Percentiles rank a stretch among this genome's conserved stretches.
Conservation (phyloP, 2,888 invertebrate species). For the Pelosia muscerda region DNA sequence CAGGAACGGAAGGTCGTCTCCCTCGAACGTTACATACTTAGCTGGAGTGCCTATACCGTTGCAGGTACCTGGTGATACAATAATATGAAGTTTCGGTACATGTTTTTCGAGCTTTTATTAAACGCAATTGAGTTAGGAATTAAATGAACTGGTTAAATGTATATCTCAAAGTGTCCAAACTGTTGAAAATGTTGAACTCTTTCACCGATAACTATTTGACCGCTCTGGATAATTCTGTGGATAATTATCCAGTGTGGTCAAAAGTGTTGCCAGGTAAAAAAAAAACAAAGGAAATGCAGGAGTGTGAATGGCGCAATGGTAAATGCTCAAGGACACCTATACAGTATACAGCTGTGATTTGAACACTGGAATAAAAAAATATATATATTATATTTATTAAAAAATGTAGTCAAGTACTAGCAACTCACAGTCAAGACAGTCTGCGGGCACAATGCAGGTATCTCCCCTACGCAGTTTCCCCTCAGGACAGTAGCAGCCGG, state of each 20-base stretch:
- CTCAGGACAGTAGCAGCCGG: slow-evolving; percentile 95
- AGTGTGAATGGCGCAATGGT: no score
- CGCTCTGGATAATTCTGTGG: not conserved
- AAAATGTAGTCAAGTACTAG: not conserved
- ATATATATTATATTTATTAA: no score
- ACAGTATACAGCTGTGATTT: no score
- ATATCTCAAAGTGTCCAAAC: not conserved
- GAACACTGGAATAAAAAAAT: no score
- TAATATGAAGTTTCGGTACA: not conserved
- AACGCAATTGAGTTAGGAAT: no score
- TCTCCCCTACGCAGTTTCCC: slow-evolving; percentile 89
- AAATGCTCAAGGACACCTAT: no score
- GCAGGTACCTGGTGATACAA: slow-evolving; percentile 82
- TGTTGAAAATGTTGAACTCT: no score
- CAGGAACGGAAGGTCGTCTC: slow-evolving; percentile 91
- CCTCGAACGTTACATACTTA: slow-evolving; percentile 94
- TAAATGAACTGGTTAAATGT: not conserved
- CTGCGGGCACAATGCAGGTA: slow-evolving; percentile 89
- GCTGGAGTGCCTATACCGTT: slow-evolving; percentile 91
- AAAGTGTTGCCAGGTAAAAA: no score
- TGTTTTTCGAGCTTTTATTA: not conserved
- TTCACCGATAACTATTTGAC: not conserved
- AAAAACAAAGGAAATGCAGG: no score
- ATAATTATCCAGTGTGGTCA: not conserved
- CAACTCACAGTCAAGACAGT: slow-evolving; percentile 92